Conservation (phyloP, 2,113 vertebrate genomes). For the Myrmecophaga tridactyla region DNA sequence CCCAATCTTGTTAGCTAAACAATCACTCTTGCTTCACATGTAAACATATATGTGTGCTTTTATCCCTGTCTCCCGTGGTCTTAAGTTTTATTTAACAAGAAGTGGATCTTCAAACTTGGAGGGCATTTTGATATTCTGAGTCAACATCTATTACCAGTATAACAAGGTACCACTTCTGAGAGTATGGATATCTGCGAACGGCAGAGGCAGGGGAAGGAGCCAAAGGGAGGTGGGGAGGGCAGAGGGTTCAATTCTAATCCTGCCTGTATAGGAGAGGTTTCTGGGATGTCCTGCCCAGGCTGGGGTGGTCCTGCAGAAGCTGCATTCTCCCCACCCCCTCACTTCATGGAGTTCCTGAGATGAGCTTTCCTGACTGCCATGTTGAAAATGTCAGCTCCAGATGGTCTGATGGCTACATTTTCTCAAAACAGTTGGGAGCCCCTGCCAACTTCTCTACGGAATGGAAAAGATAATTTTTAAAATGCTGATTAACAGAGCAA, state of each 20-base stretch:
- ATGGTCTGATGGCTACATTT: slow-evolving; percentile 71
- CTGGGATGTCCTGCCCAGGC: neutral
- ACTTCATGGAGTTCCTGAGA: slow-evolving; percentile 43
- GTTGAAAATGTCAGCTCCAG: slow-evolving; percentile 77
- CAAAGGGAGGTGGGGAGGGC: accelerated
- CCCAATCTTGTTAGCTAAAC: slow-evolving; percentile 62
- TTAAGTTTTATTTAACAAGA: slow-evolving; percentile 68
- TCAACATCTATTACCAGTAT: slow-evolving; percentile 77
- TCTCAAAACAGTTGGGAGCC: slow-evolving; percentile 66
- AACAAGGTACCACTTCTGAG: slow-evolving; percentile 64
- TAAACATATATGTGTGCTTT: slow-evolving; percentile 54
- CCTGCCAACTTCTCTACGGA: slow-evolving; percentile 66
- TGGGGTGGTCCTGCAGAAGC: neutral
- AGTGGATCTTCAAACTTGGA: slow-evolving; percentile 60
- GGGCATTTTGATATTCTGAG: slow-evolving; percentile 78
- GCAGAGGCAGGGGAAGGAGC: neutral
- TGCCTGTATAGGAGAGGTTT: neutral
- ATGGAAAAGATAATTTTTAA: slow-evolving; percentile 69
- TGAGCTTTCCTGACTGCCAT: slow-evolving; percentile 73
- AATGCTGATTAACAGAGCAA: slow-evolving; percentile 77
- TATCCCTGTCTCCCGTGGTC: slow-evolving; percentile 44
- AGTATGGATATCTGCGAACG: neutral
- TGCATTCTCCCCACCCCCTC: neutral
- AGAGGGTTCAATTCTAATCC: neutral
- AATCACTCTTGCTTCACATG: slow-evolving; percentile 61